phyloP scores from a whole-genome alignment of 2,888 invertebrate species.

The Rhagonycha fulva region DNA sequence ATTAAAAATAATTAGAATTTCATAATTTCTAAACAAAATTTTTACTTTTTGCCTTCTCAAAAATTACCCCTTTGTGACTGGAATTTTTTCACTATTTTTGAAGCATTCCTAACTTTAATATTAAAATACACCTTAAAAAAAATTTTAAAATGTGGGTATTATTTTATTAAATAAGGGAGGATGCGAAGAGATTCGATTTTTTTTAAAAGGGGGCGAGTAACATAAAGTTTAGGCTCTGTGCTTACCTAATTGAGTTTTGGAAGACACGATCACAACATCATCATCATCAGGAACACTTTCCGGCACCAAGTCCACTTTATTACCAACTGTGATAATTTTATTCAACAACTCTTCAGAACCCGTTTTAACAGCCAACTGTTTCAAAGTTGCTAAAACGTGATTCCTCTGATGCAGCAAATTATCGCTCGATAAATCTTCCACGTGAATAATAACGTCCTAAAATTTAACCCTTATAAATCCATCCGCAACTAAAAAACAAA shows the following conservation, averaged over 20 bases:
- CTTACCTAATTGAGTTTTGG: constrained; percentile 50
- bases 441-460: constrained; percentile 78
- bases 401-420: constrained; percentile 68
- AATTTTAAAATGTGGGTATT: no score
- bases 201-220: no score
- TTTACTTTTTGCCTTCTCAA: no score
- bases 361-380: constrained; percentile 55
- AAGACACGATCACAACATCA: constrained; percentile 49
- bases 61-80: no score
- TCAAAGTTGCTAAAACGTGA: constrained; percentile 70
- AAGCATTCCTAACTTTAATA: no score
- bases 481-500: constrained; percentile 6
- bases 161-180: no score
- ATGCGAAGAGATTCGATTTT: no score
- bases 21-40: no score
- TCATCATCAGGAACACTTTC: constrained; percentile 12
- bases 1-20: no score
- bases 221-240: neutral
- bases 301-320: constrained; percentile 69
- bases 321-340: constrained; percentile 71
- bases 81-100: no score
- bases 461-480: constrained; percentile 33
- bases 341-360: constrained; percentile 53
- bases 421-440: constrained; percentile 78
- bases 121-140: no score